Conservation (phyloP, 2,797 vertebrate genomes). For the Halcyon badia region DNA sequence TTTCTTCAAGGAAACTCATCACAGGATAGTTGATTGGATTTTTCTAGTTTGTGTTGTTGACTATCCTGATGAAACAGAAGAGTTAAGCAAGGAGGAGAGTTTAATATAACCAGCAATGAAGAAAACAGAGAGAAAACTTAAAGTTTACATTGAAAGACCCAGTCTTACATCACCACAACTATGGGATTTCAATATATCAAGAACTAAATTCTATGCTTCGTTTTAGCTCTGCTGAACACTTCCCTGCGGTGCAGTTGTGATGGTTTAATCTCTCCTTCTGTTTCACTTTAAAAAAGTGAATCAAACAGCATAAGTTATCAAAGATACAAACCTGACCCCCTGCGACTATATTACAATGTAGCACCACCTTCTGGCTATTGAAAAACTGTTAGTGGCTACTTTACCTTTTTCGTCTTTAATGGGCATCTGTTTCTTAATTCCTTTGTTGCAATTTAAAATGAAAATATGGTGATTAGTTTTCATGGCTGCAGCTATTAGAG, state of each 20-base stretch:
- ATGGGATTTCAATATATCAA: background rate
- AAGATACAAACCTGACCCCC: constrained; percentile 29
- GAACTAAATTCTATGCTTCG: fast-evolving
- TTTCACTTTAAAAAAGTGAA: background rate
- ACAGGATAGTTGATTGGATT: background rate
- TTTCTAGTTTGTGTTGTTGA: background rate
- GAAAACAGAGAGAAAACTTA: background rate
- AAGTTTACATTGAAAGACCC: background rate
- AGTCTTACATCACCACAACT: background rate
- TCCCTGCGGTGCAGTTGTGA: background rate
- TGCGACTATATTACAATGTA: constrained; percentile 72
- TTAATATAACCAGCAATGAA: background rate
- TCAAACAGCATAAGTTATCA: background rate
- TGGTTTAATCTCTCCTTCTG: constrained; percentile 12
- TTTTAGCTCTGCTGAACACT: background rate
- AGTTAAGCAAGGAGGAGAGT: background rate
- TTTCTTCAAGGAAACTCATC: background rate
- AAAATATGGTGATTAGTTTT: constrained; percentile 28
- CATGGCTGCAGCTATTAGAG: background rate
- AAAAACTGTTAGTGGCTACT: background rate
- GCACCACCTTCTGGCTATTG: constrained; percentile 81
- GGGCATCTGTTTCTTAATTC: background rate
- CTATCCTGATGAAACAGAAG: background rate
- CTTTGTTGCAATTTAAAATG: constrained; percentile 16
- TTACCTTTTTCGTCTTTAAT: background rate